A percentile compares a stretch with the other conserved stretches of the same genome.
Conservation (phyloP, 2,888 invertebrate genomes). For the Deroplatys truncata region DNA sequence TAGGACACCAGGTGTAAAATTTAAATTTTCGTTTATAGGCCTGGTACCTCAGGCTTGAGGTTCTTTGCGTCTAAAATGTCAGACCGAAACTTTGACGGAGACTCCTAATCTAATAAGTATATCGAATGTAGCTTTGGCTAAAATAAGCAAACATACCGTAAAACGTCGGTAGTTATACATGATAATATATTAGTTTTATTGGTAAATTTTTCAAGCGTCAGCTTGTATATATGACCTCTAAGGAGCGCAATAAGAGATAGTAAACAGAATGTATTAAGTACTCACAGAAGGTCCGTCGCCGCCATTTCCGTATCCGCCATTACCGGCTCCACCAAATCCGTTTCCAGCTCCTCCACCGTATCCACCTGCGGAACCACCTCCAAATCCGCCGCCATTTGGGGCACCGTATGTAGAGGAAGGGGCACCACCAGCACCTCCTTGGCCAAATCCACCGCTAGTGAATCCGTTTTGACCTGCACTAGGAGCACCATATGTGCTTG, state of each 20-base stretch:
- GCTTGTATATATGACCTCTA: too few relatives aligned
- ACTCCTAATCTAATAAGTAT: too few relatives aligned
- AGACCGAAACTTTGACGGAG: too few relatives aligned
- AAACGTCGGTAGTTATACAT: too few relatives aligned
- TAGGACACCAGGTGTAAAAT: too few relatives aligned
- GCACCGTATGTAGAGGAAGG: conserved; percentile 17
- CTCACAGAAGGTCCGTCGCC: conserved; percentile 25
- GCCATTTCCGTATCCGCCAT: conserved; percentile 13
- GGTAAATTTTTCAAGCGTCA: too few relatives aligned
- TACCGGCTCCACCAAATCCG: background rate
- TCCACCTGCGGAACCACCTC: conserved; percentile 7
- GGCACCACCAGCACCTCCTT: conserved; percentile 9
- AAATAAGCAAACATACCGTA: too few relatives aligned
- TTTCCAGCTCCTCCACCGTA: background rate
- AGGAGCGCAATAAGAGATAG: background rate
- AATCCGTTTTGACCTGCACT: conserved; percentile 11
- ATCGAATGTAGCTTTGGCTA: too few relatives aligned
- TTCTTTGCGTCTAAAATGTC: too few relatives aligned
- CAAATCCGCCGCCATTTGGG: background rate
- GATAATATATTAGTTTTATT: too few relatives aligned
- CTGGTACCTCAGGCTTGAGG: too few relatives aligned
- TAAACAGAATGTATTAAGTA: background rate
- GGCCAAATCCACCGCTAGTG: background rate
- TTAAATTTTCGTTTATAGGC: too few relatives aligned
- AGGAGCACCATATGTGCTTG: conserved; percentile 24